Evolutionary conservation across 92 coral and sea anemone species (phyloP).

Genomic region (Pocillopora grandis): DNA sequence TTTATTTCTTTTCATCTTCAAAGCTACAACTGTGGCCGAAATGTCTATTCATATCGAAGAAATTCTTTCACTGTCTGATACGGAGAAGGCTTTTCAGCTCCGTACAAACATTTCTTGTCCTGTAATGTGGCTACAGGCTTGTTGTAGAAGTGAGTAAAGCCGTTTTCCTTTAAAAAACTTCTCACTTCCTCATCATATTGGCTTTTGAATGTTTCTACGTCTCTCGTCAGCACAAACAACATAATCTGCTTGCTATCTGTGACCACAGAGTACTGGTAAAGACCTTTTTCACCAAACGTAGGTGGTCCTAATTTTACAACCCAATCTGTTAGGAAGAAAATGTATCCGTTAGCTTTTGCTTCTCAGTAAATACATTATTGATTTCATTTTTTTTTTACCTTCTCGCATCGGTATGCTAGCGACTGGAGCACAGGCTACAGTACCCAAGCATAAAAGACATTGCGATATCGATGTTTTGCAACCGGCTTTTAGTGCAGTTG

Average conservation of each 20-base stretch:
- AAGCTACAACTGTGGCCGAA: too few relatives aligned
- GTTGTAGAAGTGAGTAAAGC: constrained; percentile 52
- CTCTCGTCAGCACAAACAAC: constrained; percentile 62
- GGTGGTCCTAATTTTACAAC: constrained; percentile 61
- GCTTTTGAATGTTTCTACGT: constrained; percentile 34
- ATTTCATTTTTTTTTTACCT: too few relatives aligned
- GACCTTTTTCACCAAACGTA: constrained; percentile 27
- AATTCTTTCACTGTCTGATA: constrained; percentile 38
- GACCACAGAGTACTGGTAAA: constrained; percentile 59
- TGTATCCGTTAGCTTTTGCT: too few relatives aligned
- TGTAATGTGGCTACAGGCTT: constrained; percentile 52
- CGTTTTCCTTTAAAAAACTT: constrained; percentile 38
- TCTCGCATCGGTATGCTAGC: too few relatives aligned
- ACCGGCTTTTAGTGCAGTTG: too few relatives aligned
- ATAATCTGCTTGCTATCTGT: constrained; percentile 30
- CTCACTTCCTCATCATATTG: constrained; percentile 52
- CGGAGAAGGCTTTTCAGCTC: neutral
- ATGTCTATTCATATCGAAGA: neutral
- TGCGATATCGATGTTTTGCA: too few relatives aligned
- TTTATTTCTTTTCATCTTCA: too few relatives aligned
- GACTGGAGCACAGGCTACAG: neutral
- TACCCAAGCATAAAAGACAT: too few relatives aligned
- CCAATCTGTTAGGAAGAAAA: constrained; percentile 55
- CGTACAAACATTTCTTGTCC: constrained; percentile 44
- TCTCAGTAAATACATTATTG: too few relatives aligned